Percentiles rank a stretch among this genome's conserved stretches.
phyloP scores from a whole-genome alignment of 2,113 vertebrate genomes.

The Calyptomena viridis region DNA sequence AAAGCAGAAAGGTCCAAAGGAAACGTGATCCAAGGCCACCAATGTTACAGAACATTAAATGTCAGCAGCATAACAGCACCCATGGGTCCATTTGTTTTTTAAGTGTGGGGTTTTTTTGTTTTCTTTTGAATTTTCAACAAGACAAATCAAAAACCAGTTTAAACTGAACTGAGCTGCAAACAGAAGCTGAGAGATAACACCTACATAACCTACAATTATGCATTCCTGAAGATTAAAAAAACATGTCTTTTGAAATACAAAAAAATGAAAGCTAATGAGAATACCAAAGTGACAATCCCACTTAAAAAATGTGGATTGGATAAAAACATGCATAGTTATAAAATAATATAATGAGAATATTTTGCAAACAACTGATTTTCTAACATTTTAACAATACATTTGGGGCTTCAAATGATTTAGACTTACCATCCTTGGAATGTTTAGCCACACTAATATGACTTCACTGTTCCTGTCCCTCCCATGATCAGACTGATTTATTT shows the following conservation, averaged over 20 bases:
- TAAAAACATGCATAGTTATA: background rate
- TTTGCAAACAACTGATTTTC: background rate
- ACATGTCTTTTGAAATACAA: background rate
- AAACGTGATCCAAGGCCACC: background rate
- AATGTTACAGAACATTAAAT: background rate
- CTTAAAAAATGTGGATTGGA: constrained; percentile 3
- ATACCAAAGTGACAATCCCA: constrained; percentile 25
- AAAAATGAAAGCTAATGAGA: constrained; percentile 7
- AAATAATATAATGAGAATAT: background rate
- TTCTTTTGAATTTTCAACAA: background rate
- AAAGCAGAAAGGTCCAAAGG: background rate
- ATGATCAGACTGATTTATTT: background rate
- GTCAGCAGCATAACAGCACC: background rate
- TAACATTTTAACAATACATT: background rate
- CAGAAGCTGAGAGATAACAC: background rate
- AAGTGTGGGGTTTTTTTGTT: background rate
- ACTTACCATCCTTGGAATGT: background rate
- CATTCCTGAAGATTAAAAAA: background rate
- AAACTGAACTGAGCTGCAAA: background rate
- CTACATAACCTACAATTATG: background rate
- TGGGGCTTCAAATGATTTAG: background rate
- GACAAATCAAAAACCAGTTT: background rate
- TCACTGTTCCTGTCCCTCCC: background rate
- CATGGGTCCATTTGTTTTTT: background rate
- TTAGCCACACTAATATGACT: background rate